Percentiles rank a stretch among this genome's conserved stretches.
Conservation (phyloP, 64 coral and sea anemone species). For the Orbicella faveolata region DNA sequence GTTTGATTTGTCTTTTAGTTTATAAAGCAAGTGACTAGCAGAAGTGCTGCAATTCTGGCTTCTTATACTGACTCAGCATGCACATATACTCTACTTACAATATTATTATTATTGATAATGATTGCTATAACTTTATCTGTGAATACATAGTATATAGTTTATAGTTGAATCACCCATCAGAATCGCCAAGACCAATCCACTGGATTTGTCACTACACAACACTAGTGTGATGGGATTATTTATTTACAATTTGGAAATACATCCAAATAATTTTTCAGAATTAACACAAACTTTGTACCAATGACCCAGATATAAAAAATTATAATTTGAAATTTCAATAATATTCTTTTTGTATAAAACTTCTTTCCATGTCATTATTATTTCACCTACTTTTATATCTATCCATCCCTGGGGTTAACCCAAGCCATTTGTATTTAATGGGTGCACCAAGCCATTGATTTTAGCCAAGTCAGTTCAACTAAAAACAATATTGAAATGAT, state of each 20-base stretch:
- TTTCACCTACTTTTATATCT: neutral
- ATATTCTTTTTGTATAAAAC: constrained; percentile 55
- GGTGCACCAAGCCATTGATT: constrained; percentile 2
- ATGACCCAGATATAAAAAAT: constrained; percentile 48
- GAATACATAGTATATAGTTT: neutral
- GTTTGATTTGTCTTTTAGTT: too few species aligned
- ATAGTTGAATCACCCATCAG: neutral
- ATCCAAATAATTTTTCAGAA: neutral
- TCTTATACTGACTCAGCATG: too few species aligned
- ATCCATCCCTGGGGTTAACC: neutral
- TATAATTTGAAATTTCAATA: constrained; percentile 48
- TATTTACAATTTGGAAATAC: constrained; percentile 39
- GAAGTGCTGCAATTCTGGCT: too few species aligned
- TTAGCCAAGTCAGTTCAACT: neutral
- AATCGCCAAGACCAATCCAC: neutral
- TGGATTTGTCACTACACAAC: neutral
- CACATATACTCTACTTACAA: too few species aligned
- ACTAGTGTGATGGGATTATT: neutral
- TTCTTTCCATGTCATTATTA: constrained; percentile 12
- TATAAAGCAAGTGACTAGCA: too few species aligned
- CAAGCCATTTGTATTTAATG: neutral
- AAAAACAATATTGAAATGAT: neutral
- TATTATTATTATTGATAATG: neutral
- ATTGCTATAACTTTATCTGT: neutral
- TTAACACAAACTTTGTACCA: constrained; percentile 25